These are phyloP conservation scores for Acropternis orthonyx DNA, from an alignment of 2,797 vertebrate species.

Conservation along the genomic window DNA sequence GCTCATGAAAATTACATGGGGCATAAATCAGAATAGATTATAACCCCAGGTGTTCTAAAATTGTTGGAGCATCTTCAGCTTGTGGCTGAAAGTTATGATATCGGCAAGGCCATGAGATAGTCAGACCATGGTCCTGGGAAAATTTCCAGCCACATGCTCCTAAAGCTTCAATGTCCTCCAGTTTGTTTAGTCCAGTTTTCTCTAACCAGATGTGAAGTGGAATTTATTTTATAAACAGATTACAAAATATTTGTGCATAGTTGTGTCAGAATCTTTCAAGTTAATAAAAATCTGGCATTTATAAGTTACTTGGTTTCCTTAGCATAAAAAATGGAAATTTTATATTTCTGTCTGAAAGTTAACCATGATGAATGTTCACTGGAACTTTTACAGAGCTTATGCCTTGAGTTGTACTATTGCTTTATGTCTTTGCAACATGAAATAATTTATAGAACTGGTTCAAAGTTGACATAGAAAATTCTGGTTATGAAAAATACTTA, in stretches of 20 bases:
- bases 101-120: conserved; percentile 60
- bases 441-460: not conserved
- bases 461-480: not conserved
- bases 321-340: not conserved
- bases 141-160: conserved; percentile 54
- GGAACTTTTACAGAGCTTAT: not conserved
- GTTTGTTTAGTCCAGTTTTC: conserved; percentile 61
- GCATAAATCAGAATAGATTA: not conserved
- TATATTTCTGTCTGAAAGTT: not conserved
- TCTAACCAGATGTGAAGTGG: conserved; percentile 69
- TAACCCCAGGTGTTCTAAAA: not conserved
- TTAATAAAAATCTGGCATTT: not conserved
- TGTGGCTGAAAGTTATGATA: conserved; percentile 62
- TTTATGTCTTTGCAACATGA: not conserved
- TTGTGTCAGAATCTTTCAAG: not conserved
- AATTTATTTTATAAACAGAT: conserved; percentile 56
- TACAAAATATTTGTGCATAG: not conserved
- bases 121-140: conserved; percentile 64
- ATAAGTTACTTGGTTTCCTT: not conserved
- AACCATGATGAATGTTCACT: not conserved
- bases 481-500: not conserved
- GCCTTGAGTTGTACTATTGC: not conserved
- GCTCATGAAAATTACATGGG: not conserved
- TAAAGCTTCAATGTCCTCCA: conserved; percentile 58
- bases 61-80: conserved; percentile 18